Conservation (phyloP, 2,797 vertebrate genomes). For the Pangasius macronema region DNA sequence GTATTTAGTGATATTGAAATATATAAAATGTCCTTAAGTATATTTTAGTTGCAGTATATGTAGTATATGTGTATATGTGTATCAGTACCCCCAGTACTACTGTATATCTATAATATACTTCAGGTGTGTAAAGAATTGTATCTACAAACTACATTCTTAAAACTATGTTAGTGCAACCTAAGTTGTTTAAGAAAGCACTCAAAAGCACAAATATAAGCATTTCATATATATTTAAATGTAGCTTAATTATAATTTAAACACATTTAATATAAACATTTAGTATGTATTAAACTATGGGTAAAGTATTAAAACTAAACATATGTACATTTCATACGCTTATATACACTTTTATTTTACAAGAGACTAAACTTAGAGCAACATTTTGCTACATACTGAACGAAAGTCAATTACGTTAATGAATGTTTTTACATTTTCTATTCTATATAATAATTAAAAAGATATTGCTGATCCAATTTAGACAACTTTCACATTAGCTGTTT, state of each 20-base stretch:
- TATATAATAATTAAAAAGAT: not conserved
- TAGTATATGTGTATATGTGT: not conserved
- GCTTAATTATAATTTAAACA: not conserved
- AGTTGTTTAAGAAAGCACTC: not conserved
- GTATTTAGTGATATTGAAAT: not conserved
- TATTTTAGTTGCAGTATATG: not conserved
- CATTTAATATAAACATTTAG: not conserved
- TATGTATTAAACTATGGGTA: not conserved
- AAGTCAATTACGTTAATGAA: not conserved
- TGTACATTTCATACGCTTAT: not conserved
- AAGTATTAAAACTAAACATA: not conserved
- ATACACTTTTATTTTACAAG: not conserved
- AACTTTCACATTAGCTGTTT: slow-evolving; percentile 15
- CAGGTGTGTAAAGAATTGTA: not conserved
- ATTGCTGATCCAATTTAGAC: slow-evolving; percentile 1
- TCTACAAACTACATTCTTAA: not conserved
- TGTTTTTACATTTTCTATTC: slow-evolving; percentile 14
- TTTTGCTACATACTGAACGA: not conserved
- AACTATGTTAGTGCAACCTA: not conserved
- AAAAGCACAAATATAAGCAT: not conserved
- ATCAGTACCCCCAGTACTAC: not conserved
- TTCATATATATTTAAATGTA: not conserved
- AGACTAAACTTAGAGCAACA: not conserved
- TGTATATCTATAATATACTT: not conserved
- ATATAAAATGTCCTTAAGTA: not conserved